These are phyloP conservation scores for Amphiura filiformis DNA, from an alignment of 35 echinoderm and acorn worm species.

Conservation along the genomic window DNA sequence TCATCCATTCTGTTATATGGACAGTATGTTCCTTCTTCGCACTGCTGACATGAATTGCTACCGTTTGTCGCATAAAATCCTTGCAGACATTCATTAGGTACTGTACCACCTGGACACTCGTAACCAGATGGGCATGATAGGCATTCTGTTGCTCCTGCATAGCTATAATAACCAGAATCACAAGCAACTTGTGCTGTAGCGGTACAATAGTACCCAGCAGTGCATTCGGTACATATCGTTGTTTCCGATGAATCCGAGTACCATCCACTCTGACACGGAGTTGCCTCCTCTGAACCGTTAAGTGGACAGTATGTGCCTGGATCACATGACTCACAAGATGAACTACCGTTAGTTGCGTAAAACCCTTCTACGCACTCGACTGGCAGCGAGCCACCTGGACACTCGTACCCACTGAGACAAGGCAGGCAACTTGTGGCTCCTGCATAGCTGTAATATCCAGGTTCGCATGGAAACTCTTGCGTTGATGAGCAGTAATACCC, in stretches of 20 bases:
- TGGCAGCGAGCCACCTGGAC: slow-evolving; percentile 38
- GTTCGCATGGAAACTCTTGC: slow-evolving; percentile 41
- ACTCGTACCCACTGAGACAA: slow-evolving; percentile 70
- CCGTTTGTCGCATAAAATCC: slow-evolving; percentile 81
- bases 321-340: slow-evolving; percentile 49
- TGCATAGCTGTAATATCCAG: slow-evolving; percentile 76
- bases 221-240: slow-evolving; percentile 43
- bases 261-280: slow-evolving; percentile 60
- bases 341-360: slow-evolving; percentile 58
- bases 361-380: slow-evolving; percentile 56
- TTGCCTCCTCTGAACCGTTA: slow-evolving; percentile 49
- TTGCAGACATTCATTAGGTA: slow-evolving; percentile 32
- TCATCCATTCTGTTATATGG: slow-evolving; percentile 57
- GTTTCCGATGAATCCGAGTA: slow-evolving; percentile 33
- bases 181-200: slow-evolving; percentile 42
- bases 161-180: slow-evolving; percentile 61
- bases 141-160: slow-evolving; percentile 57
- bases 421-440: slow-evolving; percentile 53
- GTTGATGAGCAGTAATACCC: slow-evolving; percentile 61
- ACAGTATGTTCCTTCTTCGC: slow-evolving; percentile 79
- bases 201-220: slow-evolving; percentile 71
- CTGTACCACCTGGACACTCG: slow-evolving; percentile 41
- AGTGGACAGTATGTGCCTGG: slow-evolving; percentile 72
- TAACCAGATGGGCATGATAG: slow-evolving; percentile 67
- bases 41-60: slow-evolving; percentile 60